A percentile compares a stretch with the other conserved stretches of the same genome.
Evolutionary conservation across 1,140 invertebrate genomes (phyloP).

Genomic region (Nasonia vitripennis): DNA sequence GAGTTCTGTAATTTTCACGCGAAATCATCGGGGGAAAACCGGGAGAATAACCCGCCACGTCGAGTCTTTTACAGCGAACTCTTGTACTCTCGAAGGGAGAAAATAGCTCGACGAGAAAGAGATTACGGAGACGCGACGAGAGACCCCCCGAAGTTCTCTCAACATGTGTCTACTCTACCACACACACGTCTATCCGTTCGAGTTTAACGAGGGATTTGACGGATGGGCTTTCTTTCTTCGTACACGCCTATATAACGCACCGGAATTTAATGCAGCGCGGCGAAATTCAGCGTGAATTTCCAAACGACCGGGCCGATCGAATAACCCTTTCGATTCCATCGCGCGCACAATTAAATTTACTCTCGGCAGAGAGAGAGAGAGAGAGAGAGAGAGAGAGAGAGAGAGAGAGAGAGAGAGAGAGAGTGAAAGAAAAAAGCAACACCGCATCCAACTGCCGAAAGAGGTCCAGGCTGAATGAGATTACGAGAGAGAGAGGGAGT

Average conservation of each 20-base stretch:
- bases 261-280: too few relatives aligned
- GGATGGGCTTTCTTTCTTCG: too few relatives aligned
- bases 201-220: neutral
- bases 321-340: neutral
- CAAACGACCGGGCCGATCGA: neutral
- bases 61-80: too few relatives aligned
- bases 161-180: slow-evolving; percentile 32
- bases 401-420: slow-evolving; percentile 39
- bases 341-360: neutral
- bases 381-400: slow-evolving; percentile 27
- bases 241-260: too few relatives aligned
- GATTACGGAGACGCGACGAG: neutral
- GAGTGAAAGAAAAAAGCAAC: neutral
- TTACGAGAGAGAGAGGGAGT: slow-evolving; percentile 26
- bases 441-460: slow-evolving; percentile 16
- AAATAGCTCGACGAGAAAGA: neutral
- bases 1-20: neutral
- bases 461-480: slow-evolving; percentile 20
- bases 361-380: neutral
- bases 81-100: too few relatives aligned
- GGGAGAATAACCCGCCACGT: too few relatives aligned
- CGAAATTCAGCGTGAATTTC: neutral
- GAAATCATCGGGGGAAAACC: too few relatives aligned
- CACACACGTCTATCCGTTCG: neutral
- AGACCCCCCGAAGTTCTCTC: slow-evolving; percentile 9